Conservation (phyloP, 1,140 invertebrate genomes). For the Cylas formicarius region DNA sequence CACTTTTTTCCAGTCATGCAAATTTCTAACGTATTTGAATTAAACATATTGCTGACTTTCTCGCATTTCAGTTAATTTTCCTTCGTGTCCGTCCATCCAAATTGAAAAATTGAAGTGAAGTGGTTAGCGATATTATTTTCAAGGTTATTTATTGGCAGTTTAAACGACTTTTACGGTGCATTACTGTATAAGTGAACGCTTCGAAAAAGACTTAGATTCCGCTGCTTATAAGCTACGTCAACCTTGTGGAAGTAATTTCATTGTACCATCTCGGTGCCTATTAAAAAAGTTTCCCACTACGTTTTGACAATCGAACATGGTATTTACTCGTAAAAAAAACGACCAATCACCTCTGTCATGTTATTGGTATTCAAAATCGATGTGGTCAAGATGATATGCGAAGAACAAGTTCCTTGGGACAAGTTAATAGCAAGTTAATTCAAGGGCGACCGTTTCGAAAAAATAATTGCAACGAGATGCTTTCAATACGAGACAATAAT, state of each 20-base stretch:
- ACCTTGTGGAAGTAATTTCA: conserved; percentile 16
- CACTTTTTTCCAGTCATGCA: too few species aligned
- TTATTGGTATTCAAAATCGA: conserved; percentile 19
- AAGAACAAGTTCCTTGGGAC: conserved; percentile 17
- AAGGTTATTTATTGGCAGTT: too few species aligned
- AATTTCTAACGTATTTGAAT: too few species aligned
- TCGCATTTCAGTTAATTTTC: too few species aligned
- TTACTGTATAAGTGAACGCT: too few species aligned
- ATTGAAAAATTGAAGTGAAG: too few species aligned
- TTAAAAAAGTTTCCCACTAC: conserved; percentile 22
- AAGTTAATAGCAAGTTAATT: conserved; percentile 21
- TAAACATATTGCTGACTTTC: too few species aligned
- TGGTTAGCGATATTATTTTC: too few species aligned
- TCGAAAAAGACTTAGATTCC: too few species aligned
- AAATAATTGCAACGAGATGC: conserved; percentile 20
- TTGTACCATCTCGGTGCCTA: conserved; percentile 22
- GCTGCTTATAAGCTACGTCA: too few species aligned
- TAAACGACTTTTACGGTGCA: too few species aligned
- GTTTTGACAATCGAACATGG: conserved; percentile 20
- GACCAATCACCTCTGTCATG: conserved; percentile 18
- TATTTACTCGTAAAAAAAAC: conserved; percentile 16
- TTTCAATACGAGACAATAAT: conserved; percentile 15
- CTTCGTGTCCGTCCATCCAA: too few species aligned
- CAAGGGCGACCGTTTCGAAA: conserved; percentile 17
- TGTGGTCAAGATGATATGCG: conserved; percentile 20